These are phyloP conservation scores for Eremophila alpestris DNA, from an alignment of 2,797 vertebrate genomes.

Conservation along the genomic window DNA sequence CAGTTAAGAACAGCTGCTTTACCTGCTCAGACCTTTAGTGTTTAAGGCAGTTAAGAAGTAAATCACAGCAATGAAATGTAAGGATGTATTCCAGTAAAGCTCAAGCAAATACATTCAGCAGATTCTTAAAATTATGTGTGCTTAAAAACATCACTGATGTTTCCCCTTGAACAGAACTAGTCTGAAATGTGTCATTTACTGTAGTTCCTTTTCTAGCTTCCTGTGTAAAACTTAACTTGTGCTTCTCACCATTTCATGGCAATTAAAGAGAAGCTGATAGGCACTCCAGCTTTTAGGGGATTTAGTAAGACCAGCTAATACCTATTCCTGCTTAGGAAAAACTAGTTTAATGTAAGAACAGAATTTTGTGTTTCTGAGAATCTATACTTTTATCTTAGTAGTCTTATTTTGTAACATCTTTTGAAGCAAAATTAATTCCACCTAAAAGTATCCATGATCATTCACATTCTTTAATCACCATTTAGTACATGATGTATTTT, in stretches of 20 bases:
- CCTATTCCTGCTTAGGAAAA: not conserved
- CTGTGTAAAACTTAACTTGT: not conserved
- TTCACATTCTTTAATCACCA: not conserved
- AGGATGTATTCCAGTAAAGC: not conserved
- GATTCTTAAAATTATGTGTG: not conserved
- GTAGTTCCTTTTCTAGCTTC: not conserved
- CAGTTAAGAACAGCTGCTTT: not conserved
- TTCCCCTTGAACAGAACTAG: not conserved
- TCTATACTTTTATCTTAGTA: not conserved
- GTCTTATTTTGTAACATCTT: not conserved
- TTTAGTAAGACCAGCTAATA: not conserved
- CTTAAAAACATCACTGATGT: not conserved
- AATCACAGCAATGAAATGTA: conserved; percentile 8
- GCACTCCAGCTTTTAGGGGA: not conserved
- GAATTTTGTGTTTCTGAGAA: not conserved
- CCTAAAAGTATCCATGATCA: not conserved
- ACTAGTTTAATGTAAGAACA: not conserved
- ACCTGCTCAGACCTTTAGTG: not conserved
- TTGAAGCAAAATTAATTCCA: not conserved
- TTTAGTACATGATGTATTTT: not conserved
- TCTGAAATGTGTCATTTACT: not conserved
- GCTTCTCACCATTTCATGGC: not conserved
- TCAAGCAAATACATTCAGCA: not conserved
- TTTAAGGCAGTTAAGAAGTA: not conserved
- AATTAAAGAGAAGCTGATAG: not conserved